Evolutionary conservation across 2,797 vertebrate genomes (phyloP).

Genomic region (Mallotus villosus): DNA sequence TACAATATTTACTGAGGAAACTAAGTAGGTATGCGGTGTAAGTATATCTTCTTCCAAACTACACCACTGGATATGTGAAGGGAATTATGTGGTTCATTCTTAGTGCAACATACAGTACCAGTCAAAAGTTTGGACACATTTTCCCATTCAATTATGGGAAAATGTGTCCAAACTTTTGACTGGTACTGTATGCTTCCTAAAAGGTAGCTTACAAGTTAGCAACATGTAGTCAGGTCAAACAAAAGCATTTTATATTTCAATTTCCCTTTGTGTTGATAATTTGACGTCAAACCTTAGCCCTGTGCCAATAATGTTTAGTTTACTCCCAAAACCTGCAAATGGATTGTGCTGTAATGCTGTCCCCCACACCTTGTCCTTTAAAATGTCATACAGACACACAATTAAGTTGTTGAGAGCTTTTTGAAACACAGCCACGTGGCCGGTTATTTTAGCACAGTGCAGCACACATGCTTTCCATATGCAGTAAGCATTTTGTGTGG

Average conservation of each 20-base stretch:
- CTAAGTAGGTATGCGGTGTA: too few species aligned
- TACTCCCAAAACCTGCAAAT: slow-evolving; percentile 1
- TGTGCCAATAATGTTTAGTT: background rate
- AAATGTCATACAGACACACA: slow-evolving; percentile 48
- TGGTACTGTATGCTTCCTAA: background rate
- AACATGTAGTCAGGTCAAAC: background rate
- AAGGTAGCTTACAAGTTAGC: background rate
- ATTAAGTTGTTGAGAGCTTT: slow-evolving; percentile 64
- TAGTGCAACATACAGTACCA: background rate
- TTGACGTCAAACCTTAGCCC: background rate
- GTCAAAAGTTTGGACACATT: too few species aligned
- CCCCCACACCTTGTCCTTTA: slow-evolving; percentile 10
- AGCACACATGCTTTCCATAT: slow-evolving; percentile 77
- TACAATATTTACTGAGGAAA: too few species aligned
- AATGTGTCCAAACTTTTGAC: too few species aligned
- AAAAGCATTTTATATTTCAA: background rate
- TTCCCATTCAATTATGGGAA: too few species aligned
- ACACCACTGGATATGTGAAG: too few species aligned
- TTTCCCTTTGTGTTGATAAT: background rate
- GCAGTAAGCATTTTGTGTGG: slow-evolving; percentile 73
- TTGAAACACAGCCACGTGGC: slow-evolving; percentile 54
- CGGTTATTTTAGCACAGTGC: slow-evolving; percentile 54
- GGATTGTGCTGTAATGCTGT: background rate
- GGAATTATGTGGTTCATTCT: too few species aligned
- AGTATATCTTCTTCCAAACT: too few species aligned